A percentile compares a stretch with the other conserved stretches of the same genome.
These are phyloP conservation scores for Pocillopora grandis DNA, from an alignment of 92 coral and sea anemone genomes.

Conservation along the genomic window DNA sequence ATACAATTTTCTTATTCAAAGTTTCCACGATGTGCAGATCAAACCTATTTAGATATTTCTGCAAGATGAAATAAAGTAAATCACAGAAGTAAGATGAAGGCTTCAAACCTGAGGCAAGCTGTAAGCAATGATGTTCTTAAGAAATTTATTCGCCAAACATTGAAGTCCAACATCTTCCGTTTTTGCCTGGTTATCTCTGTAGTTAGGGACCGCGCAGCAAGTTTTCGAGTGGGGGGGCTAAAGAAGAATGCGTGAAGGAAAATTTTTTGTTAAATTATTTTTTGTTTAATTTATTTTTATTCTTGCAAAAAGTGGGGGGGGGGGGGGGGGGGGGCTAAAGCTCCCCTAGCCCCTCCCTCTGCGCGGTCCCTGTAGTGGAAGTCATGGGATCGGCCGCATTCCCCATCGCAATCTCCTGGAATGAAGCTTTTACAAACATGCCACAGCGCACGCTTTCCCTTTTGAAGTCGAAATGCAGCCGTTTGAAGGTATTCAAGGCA, in stretches of 20 bases:
- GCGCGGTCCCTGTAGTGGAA: conserved; percentile 17
- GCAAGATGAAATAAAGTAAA: too few relatives aligned
- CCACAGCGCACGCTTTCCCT: conserved; percentile 18
- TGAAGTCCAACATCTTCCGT: conserved; percentile 13
- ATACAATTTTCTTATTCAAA: too few relatives aligned
- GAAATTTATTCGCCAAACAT: neutral
- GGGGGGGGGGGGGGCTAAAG: too few relatives aligned
- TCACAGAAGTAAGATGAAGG: too few relatives aligned
- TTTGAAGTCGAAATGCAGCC: conserved; percentile 20
- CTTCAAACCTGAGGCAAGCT: conserved; percentile 29
- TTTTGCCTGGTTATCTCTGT: conserved; percentile 22
- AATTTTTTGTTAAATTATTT: too few relatives aligned
- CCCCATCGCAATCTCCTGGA: conserved; percentile 31
- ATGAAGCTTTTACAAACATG: conserved; percentile 39
- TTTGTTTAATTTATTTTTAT: too few relatives aligned
- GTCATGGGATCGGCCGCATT: conserved; percentile 38
- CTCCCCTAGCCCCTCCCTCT: too few relatives aligned
- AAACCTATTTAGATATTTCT: too few relatives aligned
- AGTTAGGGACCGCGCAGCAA: neutral
- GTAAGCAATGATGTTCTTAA: conserved; percentile 18
- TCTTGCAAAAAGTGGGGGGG: too few relatives aligned
- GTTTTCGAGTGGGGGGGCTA: too few relatives aligned
- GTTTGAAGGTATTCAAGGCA: conserved; percentile 47
- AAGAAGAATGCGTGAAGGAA: too few relatives aligned
- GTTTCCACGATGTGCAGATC: too few relatives aligned